Evolutionary conservation across 2,797 vertebrate genomes (phyloP), one percentile per base, ranked within the genome.

Genomic region (Gadopsis bispinosus): DNA sequence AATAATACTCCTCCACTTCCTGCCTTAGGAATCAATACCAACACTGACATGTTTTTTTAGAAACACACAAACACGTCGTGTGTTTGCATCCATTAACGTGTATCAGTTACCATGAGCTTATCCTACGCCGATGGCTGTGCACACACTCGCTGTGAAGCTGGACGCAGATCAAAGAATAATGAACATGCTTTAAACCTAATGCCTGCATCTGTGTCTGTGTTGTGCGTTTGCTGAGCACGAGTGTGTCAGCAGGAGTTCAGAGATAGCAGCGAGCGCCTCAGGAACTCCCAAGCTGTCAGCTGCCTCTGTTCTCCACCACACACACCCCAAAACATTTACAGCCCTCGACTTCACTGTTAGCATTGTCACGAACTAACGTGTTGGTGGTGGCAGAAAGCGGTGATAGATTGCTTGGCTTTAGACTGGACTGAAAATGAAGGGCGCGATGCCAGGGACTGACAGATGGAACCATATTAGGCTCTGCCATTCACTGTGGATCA

Each of bases 1-100:
- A 90, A 86, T 79, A 77, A 41, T 82, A 69, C 74, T 77, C 72
- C 83, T 81, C 77, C 71, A 70, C 80, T 86, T 89, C 68, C 75
- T 87, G 83, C 74, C 61, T 31, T 50, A 73, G 47, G 75, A 82
- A 81, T 86, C 75, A 22, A 12, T 75, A 26, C 69, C 35, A 75
- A 80, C 69, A 37, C 37, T 61, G 68, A 59, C 39, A 61, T 80
- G 43, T 77, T 83, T 85, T 71, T 74, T 61, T 45, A 56, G 69
- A 65, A 79, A 81, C 48, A 80, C 72, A 69, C 64, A 67, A 73
- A 80, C 59, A 14, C 59, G 31, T 73, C 8, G 39, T 10, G 43
- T 67, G 50, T 71, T 47, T 31, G 60, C 58, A 45, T 82, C 37
- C 51, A 41, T 65, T 65, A 76, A 55, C 73, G 62, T 72, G 29